Evolutionary conservation across 2,888 invertebrate species (phyloP).

Genomic region (Itoplectis maculator): DNA sequence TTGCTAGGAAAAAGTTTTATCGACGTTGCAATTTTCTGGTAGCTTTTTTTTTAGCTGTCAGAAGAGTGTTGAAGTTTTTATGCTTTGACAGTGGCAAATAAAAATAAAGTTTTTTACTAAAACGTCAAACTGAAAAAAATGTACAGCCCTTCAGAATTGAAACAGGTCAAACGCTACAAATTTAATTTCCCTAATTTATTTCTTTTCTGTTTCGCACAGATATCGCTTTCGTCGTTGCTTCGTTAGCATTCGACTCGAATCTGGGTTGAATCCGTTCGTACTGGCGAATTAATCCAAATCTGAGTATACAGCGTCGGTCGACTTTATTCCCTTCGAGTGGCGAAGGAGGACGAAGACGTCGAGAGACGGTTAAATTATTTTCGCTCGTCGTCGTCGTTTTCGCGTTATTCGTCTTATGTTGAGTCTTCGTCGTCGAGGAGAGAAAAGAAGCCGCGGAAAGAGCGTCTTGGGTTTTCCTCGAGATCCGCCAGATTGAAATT

Average conservation of each 20-base stretch:
- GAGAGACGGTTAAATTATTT: constrained; percentile 47
- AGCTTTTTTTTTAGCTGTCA: too few relatives aligned
- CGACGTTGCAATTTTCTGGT: too few relatives aligned
- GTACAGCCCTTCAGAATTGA: neutral
- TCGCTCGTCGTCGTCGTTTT: constrained; percentile 32
- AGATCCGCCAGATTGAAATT: constrained; percentile 64
- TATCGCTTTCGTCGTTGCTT: neutral
- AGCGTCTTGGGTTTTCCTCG: constrained; percentile 57
- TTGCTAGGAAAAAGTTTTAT: too few relatives aligned
- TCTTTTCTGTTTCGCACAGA: neutral
- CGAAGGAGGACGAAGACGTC: neutral
- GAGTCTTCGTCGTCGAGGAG: constrained; percentile 46
- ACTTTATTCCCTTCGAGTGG: constrained; percentile 34
- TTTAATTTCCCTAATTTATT: neutral
- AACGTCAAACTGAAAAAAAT: too few relatives aligned
- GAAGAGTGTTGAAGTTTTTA: too few relatives aligned
- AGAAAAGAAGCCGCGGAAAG: constrained; percentile 25
- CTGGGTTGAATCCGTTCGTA: neutral
- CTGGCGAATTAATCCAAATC: constrained; percentile 26
- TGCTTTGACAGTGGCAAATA: too few relatives aligned
- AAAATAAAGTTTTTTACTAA: too few relatives aligned
- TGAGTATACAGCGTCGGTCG: constrained; percentile 13
- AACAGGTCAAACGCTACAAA: neutral
- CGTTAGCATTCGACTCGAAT: constrained; percentile 12
- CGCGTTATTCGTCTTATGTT: constrained; percentile 1